These are phyloP conservation scores for Parasteatoda tepidariorum DNA, from an alignment of 1,140 invertebrate genomes.

Conservation along the genomic window DNA sequence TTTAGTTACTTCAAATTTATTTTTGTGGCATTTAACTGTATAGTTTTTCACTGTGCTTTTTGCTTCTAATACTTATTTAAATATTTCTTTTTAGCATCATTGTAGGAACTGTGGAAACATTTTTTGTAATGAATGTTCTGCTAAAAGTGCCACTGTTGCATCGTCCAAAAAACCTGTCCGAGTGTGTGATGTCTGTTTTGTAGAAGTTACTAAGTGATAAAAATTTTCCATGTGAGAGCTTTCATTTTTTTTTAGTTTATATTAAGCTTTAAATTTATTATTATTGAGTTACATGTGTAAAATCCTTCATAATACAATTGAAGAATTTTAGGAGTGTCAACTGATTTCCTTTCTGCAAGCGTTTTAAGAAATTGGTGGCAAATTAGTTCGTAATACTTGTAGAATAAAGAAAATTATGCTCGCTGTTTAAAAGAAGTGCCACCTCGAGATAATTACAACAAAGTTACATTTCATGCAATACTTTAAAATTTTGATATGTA, in stretches of 20 bases:
- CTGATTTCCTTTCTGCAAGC: not conserved
- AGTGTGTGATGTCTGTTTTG: conserved; percentile 76
- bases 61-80: not conserved
- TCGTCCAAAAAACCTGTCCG: conserved; percentile 76
- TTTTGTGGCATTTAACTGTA: not conserved
- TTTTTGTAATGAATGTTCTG: conserved; percentile 76
- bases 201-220: conserved; percentile 67
- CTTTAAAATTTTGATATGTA: no score
- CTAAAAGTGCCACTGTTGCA: conserved; percentile 74
- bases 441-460: no score
- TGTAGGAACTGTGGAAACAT: conserved; percentile 76
- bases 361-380: not conserved
- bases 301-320: not conserved
- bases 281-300: not conserved
- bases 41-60: not conserved
- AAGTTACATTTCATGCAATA: no score
- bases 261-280: not conserved
- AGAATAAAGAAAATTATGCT: no score
- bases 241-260: not conserved
- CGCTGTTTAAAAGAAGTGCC: no score
- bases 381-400: not conserved
- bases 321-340: not conserved
- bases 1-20: no score
- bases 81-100: conserved; percentile 70
- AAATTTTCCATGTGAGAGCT: not conserved